Base-by-base conservation (phyloP, 1,140 invertebrate genomes). In the Acromyrmex charruanus region DNA sequence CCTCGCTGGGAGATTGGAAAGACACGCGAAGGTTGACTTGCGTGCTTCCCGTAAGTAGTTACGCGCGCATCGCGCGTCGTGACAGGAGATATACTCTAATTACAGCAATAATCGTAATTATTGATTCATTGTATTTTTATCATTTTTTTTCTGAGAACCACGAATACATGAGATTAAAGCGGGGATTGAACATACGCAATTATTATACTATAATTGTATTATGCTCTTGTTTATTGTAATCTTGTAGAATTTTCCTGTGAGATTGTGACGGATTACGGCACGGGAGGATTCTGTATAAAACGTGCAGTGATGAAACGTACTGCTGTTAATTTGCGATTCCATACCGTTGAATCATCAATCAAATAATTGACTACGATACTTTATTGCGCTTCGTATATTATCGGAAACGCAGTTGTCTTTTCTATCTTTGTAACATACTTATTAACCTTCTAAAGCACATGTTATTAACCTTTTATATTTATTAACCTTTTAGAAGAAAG, bases 1-100 rank as follows among this genome's bases (percentile, higher is more conserved):
- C 51, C 59, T 21, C 25, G 7, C 21, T 21, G 35, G 44, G 35
- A 72, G 35, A 82, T 74, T 58, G 79, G 66, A 82, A 74, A 82
- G 68, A 75, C 12, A 84, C 80, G 69, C 80, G 44, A 84, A 84
- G 80, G 55, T 84, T 74, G 55, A 44, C 69, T 84, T 16, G 68
- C 18, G 53, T 59, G 68, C 55, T 31, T 82, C 51, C 51, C 66
- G 68, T 82, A 82, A 82, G 80, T 84, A 69, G 10, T 55, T 39
- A 61, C n/a, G 39, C 44, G 35, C 35, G 39, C 66, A 3, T 53
- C 66, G 66, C 14, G 6, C 49, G 14, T 39, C 65, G 21, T 25
- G 14, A 9, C 12, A 31, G 44, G 28, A 51, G 55, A 35, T 9
- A 35, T 9, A 25, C 55, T 74, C 10, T 5, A 49, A 28, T 61